These are phyloP conservation scores for Synanthedon formicaeformis DNA, from an alignment of 2,888 invertebrate genomes.

Conservation along the genomic window DNA sequence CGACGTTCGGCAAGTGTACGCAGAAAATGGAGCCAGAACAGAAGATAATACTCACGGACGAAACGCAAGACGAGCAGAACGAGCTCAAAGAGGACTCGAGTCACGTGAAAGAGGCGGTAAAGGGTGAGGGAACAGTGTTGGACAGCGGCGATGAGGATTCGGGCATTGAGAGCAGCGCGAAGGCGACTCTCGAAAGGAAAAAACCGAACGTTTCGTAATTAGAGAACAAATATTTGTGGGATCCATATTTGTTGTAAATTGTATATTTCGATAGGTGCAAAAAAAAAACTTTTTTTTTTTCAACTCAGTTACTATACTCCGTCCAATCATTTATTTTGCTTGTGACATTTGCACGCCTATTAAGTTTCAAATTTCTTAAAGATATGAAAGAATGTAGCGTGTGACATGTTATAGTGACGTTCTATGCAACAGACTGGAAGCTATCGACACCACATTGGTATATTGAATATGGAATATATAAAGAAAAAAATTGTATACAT, in stretches of 20 bases:
- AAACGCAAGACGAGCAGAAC: constrained; percentile 6
- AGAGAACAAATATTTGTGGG: constrained; percentile 7
- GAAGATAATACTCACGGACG: constrained; percentile 40
- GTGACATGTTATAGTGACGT: too few species aligned
- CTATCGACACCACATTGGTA: too few species aligned
- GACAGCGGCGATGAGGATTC: constrained; percentile 77
- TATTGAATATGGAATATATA: too few species aligned
- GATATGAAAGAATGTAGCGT: too few species aligned
- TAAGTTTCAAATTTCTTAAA: too few species aligned
- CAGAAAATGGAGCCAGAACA: constrained; percentile 32
- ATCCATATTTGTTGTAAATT: background rate
- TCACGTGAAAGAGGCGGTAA: constrained; percentile 28
- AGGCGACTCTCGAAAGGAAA: constrained; percentile 68
- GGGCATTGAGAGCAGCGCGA: constrained; percentile 74
- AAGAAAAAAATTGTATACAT: too few species aligned
- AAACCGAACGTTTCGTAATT: constrained; percentile 41
- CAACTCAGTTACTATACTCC: too few species aligned
- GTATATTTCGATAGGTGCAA: background rate
- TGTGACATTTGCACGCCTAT: too few species aligned
- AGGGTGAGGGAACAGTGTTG: constrained; percentile 71
- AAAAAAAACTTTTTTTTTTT: too few species aligned
- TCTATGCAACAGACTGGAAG: too few species aligned
- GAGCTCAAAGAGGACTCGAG: constrained; percentile 27
- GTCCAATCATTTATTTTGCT: too few species aligned
- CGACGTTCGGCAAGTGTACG: constrained; percentile 69